Conservation (phyloP, 2,797 vertebrate genomes). For the Anguilla marmorata region DNA sequence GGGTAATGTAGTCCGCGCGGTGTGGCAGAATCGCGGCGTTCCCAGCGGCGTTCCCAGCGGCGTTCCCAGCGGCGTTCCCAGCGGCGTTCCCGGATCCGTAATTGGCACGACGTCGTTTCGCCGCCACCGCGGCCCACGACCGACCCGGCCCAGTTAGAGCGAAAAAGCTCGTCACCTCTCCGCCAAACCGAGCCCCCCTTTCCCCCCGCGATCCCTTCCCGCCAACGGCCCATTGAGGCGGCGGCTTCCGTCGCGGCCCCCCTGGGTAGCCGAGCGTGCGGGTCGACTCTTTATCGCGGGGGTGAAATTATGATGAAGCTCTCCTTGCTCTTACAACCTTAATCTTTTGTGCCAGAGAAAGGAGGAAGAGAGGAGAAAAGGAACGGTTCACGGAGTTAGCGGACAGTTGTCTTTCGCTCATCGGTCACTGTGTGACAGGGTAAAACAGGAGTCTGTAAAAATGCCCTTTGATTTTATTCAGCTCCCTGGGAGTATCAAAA, state of each 20-base stretch:
- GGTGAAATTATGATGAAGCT: conserved; percentile 42
- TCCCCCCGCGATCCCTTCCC: conserved; percentile 31
- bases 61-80: too few relatives aligned
- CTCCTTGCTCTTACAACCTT: not conserved
- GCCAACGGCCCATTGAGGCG: conserved; percentile 27
- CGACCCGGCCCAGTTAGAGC: not conserved
- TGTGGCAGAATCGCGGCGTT: not conserved
- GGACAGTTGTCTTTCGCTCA: not conserved
- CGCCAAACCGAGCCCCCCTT: conserved; percentile 22
- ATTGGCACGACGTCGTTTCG: not conserved
- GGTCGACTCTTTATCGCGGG: conserved; percentile 41
- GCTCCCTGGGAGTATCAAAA: conserved; percentile 12
- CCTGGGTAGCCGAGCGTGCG: not conserved
- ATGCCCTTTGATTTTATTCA: not conserved
- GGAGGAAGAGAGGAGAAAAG: not conserved
- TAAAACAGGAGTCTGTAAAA: not conserved
- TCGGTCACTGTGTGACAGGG: not conserved
- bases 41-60: too few relatives aligned
- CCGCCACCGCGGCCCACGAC: not conserved
- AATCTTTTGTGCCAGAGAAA: not conserved
- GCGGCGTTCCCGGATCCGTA: not conserved
- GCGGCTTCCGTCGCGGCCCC: not conserved
- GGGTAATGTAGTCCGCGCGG: not conserved
- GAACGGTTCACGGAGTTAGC: not conserved
- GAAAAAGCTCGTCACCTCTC: conserved; percentile 15